Evolutionary conservation across 2,113 vertebrate genomes (phyloP).

Genomic region (Ancistrus triradiatus): DNA sequence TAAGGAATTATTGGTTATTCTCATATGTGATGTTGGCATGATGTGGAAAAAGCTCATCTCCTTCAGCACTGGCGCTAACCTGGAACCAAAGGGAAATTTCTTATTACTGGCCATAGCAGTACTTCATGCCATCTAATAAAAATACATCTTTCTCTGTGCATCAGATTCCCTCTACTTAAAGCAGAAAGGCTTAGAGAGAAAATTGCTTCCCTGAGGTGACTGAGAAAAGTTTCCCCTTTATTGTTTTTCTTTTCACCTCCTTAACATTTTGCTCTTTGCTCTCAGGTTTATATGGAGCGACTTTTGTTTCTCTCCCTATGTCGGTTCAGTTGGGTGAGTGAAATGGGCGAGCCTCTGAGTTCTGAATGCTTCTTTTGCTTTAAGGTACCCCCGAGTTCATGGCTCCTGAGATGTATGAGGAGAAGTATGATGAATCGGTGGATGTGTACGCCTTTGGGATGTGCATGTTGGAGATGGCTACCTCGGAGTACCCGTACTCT

Average conservation of each 20-base stretch:
- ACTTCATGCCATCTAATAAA: too few species aligned
- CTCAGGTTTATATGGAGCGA: too few species aligned
- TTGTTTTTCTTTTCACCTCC: slow-evolving; percentile 46
- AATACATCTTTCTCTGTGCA: too few species aligned
- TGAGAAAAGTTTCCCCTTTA: slow-evolving; percentile 66
- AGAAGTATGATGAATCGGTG: slow-evolving; percentile 98
- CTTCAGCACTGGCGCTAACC: too few species aligned
- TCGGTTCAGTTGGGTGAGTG: slow-evolving; percentile 66
- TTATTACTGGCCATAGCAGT: too few species aligned
- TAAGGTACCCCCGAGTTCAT: slow-evolving; percentile 99
- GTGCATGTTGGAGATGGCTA: slow-evolving; percentile 99
- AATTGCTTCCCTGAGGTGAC: slow-evolving; percentile 66
- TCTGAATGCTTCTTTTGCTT: slow-evolving; percentile 78
- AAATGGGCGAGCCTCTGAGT: slow-evolving; percentile 76
- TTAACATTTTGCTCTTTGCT: too few species aligned
- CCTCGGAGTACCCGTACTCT: slow-evolving; percentile 97
- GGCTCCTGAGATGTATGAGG: slow-evolving; percentile 99
- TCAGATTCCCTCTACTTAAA: neutral
- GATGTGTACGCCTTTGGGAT: slow-evolving; percentile 99
- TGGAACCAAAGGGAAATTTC: too few species aligned
- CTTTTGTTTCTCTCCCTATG: slow-evolving; percentile 38
- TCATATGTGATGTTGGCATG: too few species aligned
- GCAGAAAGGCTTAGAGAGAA: slow-evolving; percentile 69
- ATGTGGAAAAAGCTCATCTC: too few species aligned
- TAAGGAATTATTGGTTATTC: too few species aligned